Evolutionary conservation across 2,113 vertebrate species (phyloP), one percentile per base, ranked within the genome.

Genomic region (Rhodinocichla rosea): DNA sequence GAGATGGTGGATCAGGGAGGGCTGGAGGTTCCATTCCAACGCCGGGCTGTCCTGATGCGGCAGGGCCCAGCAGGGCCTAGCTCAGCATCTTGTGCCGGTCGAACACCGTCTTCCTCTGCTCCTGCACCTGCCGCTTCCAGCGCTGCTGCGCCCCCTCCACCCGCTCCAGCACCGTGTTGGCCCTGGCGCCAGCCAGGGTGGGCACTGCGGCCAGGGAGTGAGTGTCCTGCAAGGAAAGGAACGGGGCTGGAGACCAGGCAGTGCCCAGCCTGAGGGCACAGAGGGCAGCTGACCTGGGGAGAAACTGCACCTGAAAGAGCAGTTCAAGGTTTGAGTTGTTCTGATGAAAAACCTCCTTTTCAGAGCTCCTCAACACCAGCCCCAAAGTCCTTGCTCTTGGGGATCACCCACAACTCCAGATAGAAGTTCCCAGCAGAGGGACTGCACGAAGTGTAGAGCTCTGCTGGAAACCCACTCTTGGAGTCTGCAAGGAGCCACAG

Each of bases 1-100:
- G 33, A 49, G 64, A 82, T 0, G 1, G 56, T 45, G 42, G 33
- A 63, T 64, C 20, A 20, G 71, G 76, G 70, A 91, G 75, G 70
- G 75, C 22, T n/a, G 35, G 73, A 92, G 74, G 50, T 77, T 90
- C 53, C 85, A 76, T 62, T 56, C 84, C 40, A 67, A 35, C 39
- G 10, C 39, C 21, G 19, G 55, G 18, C 27, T 39, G 63, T 83
- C 63, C 88, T 24, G 74, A 44, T 32, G 65, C 7, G 0, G 3
- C 52, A 13, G 2, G 4, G 59, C 35, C 27, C 5, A 5, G 52
- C 28, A 10, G 13, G 47, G 18, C 95, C 98, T 98, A 99, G 97
- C 99, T 99, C 47, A 99, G 98, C 98, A 99, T 98, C 97, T 99
- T 99, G 97, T 99, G 99, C 42, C 99, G 99, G 87, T 99, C 99